Percentiles rank a stretch among this genome's conserved stretches.
phyloP scores from a whole-genome alignment of 1,140 invertebrate genomes.

The Maniola jurtina region DNA sequence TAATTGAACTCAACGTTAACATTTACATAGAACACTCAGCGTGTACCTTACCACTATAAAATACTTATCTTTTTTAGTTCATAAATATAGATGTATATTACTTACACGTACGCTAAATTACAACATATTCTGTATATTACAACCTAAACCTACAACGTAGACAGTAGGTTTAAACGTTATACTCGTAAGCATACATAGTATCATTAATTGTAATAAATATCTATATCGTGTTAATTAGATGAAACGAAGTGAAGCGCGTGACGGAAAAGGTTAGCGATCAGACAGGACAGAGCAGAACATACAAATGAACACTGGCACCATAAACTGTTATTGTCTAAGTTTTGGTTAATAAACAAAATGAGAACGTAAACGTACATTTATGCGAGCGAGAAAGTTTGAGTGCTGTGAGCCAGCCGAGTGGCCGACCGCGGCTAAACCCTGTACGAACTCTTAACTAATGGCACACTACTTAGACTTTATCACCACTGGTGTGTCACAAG shows the following conservation, averaged over 20 bases:
- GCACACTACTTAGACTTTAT: constrained; percentile 36
- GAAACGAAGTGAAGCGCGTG: constrained; percentile 30
- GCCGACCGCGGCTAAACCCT: constrained; percentile 35
- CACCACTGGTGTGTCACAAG: constrained; percentile 23
- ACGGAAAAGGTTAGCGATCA: constrained; percentile 32
- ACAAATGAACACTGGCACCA: constrained; percentile 58
- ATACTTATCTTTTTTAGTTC: constrained; percentile 67
- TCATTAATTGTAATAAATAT: constrained; percentile 48
- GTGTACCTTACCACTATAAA: constrained; percentile 59
- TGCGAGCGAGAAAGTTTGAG: constrained; percentile 29
- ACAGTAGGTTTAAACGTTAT: constrained; percentile 64
- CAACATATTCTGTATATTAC: constrained; percentile 63
- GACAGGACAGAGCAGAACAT: constrained; percentile 37
- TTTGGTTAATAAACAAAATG: constrained; percentile 27
- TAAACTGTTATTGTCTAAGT: constrained; percentile 51
- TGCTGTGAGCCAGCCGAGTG: constrained; percentile 15
- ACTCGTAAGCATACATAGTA: constrained; percentile 46
- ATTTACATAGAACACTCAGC: constrained; percentile 67
- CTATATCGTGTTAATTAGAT: constrained; percentile 24
- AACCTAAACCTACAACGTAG: constrained; percentile 65
- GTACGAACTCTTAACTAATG: constrained; percentile 43
- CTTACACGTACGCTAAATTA: constrained; percentile 65
- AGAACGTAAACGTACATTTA: constrained; percentile 26
- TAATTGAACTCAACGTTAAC: constrained; percentile 47
- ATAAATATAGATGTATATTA: constrained; percentile 71